A percentile compares a stretch with the other conserved stretches of the same genome.
These are phyloP conservation scores for Euphysa ruthae DNA, from an alignment of 30 jellyfish, hydroid and myxozoan species.

Conservation along the genomic window DNA sequence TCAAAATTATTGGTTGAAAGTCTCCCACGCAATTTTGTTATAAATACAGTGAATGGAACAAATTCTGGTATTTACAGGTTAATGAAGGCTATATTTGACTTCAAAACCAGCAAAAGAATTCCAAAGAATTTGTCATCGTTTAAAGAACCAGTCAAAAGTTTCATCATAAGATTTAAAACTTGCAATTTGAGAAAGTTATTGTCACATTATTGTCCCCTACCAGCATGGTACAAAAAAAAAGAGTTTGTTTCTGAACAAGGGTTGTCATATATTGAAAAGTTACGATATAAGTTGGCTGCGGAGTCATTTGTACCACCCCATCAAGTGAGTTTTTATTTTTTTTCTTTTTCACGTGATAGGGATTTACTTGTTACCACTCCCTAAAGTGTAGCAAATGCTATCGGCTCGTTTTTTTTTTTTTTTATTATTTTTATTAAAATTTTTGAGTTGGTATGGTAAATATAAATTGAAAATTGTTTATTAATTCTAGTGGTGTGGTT, in stretches of 20 bases:
- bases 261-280: not conserved
- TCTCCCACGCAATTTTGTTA: conserved; percentile 8
- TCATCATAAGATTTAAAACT: conserved; percentile 28
- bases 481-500: no score
- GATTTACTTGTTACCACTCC: no score
- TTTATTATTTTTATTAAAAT: no score
- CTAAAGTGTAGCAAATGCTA: no score
- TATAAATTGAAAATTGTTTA: no score
- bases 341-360: conserved; percentile 48
- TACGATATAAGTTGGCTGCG: conserved; percentile 34
- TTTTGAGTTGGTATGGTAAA: no score
- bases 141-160: not conserved
- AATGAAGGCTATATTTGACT: conserved; percentile 16
- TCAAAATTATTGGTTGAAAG: conserved; percentile 2
- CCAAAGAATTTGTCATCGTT: conserved; percentile 29
- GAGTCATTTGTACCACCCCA: conserved; percentile 31
- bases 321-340: conserved; percentile 30
- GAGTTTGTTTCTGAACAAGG: not conserved
- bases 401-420: no score
- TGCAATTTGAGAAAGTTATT: conserved; percentile 9
- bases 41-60: conserved; percentile 17
- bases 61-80: conserved; percentile 35
- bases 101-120: not conserved
- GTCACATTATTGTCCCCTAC: conserved; percentile 26
- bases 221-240: not conserved